Percentiles rank a stretch among this genome's conserved stretches.
Evolutionary conservation across 1,140 invertebrate species (phyloP).

Genomic region (Macrocentrus cingulum): DNA sequence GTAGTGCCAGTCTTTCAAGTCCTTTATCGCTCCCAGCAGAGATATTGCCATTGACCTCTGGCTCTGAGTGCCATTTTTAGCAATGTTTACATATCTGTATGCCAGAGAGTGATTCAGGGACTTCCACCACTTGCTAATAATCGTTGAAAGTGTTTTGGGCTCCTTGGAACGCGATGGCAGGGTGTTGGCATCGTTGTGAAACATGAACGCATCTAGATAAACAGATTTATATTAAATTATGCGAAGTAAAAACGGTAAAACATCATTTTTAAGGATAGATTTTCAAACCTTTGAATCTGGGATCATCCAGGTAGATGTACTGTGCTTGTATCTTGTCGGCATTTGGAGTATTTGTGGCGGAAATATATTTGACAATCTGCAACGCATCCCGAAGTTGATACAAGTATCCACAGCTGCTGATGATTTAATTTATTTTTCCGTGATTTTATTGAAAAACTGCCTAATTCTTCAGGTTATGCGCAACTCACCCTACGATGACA

Average conservation of each 20-base stretch:
- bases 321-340: constrained; percentile 45
- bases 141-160: constrained; percentile 34
- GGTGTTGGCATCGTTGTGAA: constrained; percentile 37
- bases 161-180: constrained; percentile 36
- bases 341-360: constrained; percentile 46
- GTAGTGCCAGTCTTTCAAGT: constrained; percentile 65
- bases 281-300: constrained; percentile 47
- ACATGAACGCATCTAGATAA: constrained; percentile 43
- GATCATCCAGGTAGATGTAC: constrained; percentile 57
- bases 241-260: too few relatives aligned
- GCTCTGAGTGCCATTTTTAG: constrained; percentile 38
- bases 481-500: constrained; percentile 43
- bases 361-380: constrained; percentile 39
- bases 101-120: constrained; percentile 40
- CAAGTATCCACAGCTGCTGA: constrained; percentile 48
- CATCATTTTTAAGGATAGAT: background rate
- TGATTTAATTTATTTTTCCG: constrained; percentile 23
- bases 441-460: background rate
- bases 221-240: too few relatives aligned
- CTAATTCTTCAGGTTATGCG: constrained; percentile 12
- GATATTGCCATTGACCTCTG: constrained; percentile 45
- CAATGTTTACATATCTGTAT: constrained; percentile 43
- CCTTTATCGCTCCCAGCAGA: constrained; percentile 42
- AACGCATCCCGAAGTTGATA: constrained; percentile 50
- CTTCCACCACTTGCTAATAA: constrained; percentile 48